Base-by-base conservation (phyloP, 2,888 invertebrate species). In the Prionchulus punctatus region DNA sequence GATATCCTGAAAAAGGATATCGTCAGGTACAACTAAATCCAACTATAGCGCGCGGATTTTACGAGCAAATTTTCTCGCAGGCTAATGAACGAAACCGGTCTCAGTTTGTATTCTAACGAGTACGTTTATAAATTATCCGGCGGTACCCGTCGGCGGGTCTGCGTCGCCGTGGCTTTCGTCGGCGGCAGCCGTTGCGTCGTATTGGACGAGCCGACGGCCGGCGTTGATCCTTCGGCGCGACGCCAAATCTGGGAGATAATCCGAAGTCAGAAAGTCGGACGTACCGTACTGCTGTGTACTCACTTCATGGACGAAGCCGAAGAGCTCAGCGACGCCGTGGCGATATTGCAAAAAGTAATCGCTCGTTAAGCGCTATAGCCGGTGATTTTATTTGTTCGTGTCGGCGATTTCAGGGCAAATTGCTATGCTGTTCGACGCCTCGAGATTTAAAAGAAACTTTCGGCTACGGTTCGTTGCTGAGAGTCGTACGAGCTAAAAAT, bases 301-400 rank as follows among this genome's bases (percentile, higher is more conserved):
- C 75, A 75, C 57, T 72, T 73, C 60, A 62, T 75, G 61, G 74
- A 75, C 58, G 75, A 75, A 62, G 75, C 75, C 15, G 74, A 75
- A 58, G 66, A 71, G 25, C 62, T 75, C 15, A 68, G 71, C 55
- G 74, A 75, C 61, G 59, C 68, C 45, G 69, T 74, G 23, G 71
- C 71, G 26, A 65, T 75, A 26, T 57, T 66, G 26, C 15, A 23
- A 12, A 36, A 18, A 18, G 36, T 36, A 18, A 36, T 7, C n/a
- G n/a, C n/a, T n/a, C n/a, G n/a, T n/a, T n/a, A n/a, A n/a, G n/a
- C n/a, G n/a, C n/a, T n/a, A n/a, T n/a, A n/a, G n/a, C n/a, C n/a
- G n/a, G n/a, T n/a, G n/a, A n/a, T n/a, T n/a, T n/a, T n/a, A n/a
- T n/a, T n/a, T n/a, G n/a, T n/a, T n/a, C n/a, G n/a, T n/a, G n/a